phyloP scores from a whole-genome alignment of 2,113 vertebrate species.

The Penelope pileata region DNA sequence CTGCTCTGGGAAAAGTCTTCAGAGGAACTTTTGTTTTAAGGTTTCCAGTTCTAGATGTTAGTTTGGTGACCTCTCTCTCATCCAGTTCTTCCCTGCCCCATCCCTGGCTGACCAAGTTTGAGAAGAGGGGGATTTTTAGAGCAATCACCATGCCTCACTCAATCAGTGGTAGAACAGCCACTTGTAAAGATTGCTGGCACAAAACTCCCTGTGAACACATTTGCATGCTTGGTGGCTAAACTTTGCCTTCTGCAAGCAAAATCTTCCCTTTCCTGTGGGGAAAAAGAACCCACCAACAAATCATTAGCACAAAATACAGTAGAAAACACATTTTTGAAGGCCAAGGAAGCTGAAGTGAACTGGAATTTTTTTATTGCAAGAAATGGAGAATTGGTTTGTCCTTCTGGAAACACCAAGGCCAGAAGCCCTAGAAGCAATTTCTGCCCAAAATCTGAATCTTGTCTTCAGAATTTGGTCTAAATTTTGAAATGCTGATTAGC shows the following conservation, averaged over 20 bases:
- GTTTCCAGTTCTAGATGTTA: neutral
- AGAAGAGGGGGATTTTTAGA: neutral
- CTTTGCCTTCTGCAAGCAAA: slow-evolving; percentile 7
- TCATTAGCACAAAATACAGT: neutral
- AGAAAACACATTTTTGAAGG: slow-evolving; percentile 18
- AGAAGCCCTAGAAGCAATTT: neutral
- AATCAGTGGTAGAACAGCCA: neutral
- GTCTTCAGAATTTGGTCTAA: neutral
- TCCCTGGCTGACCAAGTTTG: neutral
- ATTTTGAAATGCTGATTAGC: neutral
- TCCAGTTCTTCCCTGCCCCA: neutral
- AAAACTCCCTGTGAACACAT: slow-evolving; percentile 24
- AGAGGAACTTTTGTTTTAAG: neutral
- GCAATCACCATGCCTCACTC: neutral
- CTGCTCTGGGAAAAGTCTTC: neutral
- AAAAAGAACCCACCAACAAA: no score
- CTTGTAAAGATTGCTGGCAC: slow-evolving; percentile 31
- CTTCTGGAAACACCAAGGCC: neutral
- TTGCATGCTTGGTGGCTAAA: slow-evolving; percentile 40
- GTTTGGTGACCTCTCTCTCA: neutral
- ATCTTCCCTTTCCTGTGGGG: no score
- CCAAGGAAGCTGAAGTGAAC: neutral
- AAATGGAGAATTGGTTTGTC: neutral
- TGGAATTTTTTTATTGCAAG: neutral
- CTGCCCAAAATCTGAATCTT: neutral